phyloP scores from a whole-genome alignment of 1,140 invertebrate genomes.

The Formica exsecta region DNA sequence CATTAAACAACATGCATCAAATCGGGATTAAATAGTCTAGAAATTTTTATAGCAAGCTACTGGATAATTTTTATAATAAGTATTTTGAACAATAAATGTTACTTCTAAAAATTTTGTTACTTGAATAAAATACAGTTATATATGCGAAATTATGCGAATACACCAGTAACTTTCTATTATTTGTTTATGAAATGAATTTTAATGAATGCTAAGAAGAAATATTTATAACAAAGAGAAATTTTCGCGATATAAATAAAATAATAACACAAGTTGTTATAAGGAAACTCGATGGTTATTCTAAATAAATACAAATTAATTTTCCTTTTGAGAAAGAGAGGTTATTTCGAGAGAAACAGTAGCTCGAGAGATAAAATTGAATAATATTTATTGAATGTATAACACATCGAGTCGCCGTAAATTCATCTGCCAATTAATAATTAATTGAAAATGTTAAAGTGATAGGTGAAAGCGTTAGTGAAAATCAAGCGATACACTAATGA shows the following conservation, averaged over 20 bases:
- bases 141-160: background rate
- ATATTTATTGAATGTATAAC: constrained; percentile 12
- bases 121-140: background rate
- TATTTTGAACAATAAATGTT: background rate
- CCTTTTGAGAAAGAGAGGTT: background rate
- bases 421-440: constrained; percentile 7
- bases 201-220: constrained; percentile 38
- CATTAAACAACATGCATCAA: constrained; percentile 29
- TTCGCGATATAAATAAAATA: constrained; percentile 46
- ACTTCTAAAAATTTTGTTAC: background rate
- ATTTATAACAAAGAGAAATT: constrained; percentile 17
- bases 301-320: constrained; percentile 7
- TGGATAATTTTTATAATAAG: background rate
- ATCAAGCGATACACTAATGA: constrained; percentile 27
- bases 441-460: constrained; percentile 23
- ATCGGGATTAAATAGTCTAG: background rate
- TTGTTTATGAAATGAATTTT: constrained; percentile 30
- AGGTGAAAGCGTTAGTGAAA: constrained; percentile 22
- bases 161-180: constrained; percentile 40
- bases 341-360: background rate
- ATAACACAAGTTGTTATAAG: constrained; percentile 41
- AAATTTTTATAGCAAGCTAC: constrained; percentile 34
- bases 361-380: constrained; percentile 11
- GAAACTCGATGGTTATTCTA: constrained; percentile 56
- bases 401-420: constrained; percentile 52